Conservation (phyloP, 1,140 invertebrate species). For the Euwallacea similis region DNA sequence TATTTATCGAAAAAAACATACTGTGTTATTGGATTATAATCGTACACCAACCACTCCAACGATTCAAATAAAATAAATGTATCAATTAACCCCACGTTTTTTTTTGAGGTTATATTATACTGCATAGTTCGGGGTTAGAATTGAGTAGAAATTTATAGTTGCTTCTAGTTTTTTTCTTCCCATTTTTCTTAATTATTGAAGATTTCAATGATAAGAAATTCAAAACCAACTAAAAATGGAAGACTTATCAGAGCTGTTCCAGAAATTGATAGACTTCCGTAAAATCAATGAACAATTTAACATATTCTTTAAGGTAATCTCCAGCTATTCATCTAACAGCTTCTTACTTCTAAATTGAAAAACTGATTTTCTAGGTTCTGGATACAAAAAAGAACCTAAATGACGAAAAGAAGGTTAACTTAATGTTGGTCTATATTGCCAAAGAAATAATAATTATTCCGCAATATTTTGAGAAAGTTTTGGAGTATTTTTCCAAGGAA, state of each 20-base stretch:
- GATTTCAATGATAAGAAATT: no score
- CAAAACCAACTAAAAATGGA: constrained; percentile 13
- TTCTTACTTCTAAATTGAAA: constrained; percentile 12
- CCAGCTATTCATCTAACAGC: background rate
- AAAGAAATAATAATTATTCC: constrained; percentile 42
- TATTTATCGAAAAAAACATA: no score
- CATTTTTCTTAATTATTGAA: no score
- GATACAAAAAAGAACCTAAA: constrained; percentile 20
- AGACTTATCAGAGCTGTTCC: constrained; percentile 9
- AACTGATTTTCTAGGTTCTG: constrained; percentile 20
- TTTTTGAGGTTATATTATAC: no score
- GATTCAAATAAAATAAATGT: no score
- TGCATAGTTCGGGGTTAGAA: no score
- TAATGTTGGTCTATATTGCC: constrained; percentile 39
- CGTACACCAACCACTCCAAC: no score
- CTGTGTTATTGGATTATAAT: no score
- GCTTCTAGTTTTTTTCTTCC: no score
- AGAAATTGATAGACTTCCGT: constrained; percentile 38
- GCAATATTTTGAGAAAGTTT: constrained; percentile 41
- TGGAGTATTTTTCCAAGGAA: constrained; percentile 39
- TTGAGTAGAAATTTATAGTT: no score
- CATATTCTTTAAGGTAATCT: constrained; percentile 39
- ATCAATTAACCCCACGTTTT: no score
- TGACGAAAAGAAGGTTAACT: constrained; percentile 23
- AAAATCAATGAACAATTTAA: constrained; percentile 44